Conservation (phyloP, 2,888 invertebrate species). For the Brachyopa scutellaris region DNA sequence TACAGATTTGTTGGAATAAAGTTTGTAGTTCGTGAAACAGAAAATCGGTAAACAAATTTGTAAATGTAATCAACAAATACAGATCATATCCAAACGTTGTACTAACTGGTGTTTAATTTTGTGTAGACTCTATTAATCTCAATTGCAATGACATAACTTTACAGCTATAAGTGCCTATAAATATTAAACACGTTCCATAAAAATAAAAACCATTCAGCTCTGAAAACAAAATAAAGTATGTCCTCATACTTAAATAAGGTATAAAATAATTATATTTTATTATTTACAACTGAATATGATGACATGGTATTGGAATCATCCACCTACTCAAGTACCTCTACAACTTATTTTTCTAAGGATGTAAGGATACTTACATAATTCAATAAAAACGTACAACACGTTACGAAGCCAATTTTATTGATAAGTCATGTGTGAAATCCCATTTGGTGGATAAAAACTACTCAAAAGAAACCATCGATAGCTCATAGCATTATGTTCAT, state of each 20-base stretch:
- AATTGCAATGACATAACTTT: background rate
- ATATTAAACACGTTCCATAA: background rate
- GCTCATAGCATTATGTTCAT: slow-evolving; percentile 15
- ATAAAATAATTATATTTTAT: background rate
- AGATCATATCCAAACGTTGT: too few species aligned
- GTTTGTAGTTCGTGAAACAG: too few species aligned
- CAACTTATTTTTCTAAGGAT: too few species aligned
- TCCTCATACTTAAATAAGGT: background rate
- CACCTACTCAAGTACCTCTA: too few species aligned
- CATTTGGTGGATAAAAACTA: slow-evolving; percentile 17
- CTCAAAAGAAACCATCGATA: background rate
- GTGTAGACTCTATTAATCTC: background rate
- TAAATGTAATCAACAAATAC: too few species aligned
- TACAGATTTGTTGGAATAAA: too few species aligned
- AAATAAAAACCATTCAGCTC: background rate
- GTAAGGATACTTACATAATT: too few species aligned
- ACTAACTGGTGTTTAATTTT: background rate
- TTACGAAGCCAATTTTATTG: slow-evolving; percentile 7
- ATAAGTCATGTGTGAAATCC: slow-evolving; percentile 41
- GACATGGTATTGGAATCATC: too few species aligned
- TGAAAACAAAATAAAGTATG: background rate
- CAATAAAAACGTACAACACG: slow-evolving; percentile 5
- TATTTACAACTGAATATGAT: background rate
- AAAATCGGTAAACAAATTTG: too few species aligned
- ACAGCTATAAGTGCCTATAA: background rate